Evolutionary conservation across 2,888 invertebrate genomes (phyloP).

Genomic region (Rhynchonema sp.): DNA sequence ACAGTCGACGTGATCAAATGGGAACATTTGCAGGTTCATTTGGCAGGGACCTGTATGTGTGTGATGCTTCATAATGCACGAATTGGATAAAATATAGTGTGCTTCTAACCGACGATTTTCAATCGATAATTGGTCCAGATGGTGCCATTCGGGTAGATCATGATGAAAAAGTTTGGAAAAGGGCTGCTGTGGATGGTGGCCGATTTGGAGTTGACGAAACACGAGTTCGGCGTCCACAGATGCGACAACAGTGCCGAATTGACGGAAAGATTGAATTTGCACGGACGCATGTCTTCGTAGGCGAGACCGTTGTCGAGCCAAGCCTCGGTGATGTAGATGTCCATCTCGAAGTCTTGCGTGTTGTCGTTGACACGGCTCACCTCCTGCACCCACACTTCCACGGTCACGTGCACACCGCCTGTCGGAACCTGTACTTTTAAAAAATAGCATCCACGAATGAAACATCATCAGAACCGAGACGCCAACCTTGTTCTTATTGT

Average conservation of each 20-base stretch:
- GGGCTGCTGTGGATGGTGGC: slow-evolving; percentile 26
- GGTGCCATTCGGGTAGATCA: slow-evolving; percentile 26
- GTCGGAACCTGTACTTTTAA: neutral
- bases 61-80: no score
- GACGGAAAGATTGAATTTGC: slow-evolving; percentile 25
- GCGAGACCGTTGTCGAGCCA: slow-evolving; percentile 24
- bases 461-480: neutral
- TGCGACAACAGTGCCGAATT: slow-evolving; percentile 18
- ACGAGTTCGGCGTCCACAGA: slow-evolving; percentile 19
- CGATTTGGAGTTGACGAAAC: slow-evolving; percentile 27
- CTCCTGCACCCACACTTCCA: slow-evolving; percentile 9
- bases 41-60: slow-evolving; percentile 20
- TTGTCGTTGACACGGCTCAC: slow-evolving; percentile 8
- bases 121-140: slow-evolving; percentile 11
- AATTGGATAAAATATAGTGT: no score
- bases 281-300: slow-evolving; percentile 21
- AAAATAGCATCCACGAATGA: neutral
- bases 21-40: slow-evolving; percentile 24
- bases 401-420: slow-evolving; percentile 3
- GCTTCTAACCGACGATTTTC: slow-evolving; percentile 3
- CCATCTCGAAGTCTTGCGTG: slow-evolving; percentile 9
- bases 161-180: slow-evolving; percentile 25
- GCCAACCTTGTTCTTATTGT: slow-evolving; percentile 2
- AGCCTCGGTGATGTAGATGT: slow-evolving; percentile 27
- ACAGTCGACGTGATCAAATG: slow-evolving; percentile 27